A percentile compares a stretch with the other conserved stretches of the same genome.
Evolutionary conservation across 2,888 invertebrate species (phyloP).

Genomic region (Dioctria rufipes): DNA sequence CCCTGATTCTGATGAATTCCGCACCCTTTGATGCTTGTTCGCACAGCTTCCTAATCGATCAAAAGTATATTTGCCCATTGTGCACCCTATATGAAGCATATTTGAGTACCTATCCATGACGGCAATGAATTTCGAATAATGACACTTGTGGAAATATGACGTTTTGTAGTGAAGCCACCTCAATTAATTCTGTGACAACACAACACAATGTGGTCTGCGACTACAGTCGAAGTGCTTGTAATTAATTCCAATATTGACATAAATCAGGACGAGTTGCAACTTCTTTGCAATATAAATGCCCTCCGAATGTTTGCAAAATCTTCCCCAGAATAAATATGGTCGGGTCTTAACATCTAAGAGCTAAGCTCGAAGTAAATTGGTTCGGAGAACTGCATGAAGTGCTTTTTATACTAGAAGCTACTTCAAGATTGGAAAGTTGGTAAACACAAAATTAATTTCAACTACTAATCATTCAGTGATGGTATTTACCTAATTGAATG

Average conservation of each 20-base stretch:
- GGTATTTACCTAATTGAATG: slow-evolving; percentile 63
- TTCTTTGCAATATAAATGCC: slow-evolving; percentile 38
- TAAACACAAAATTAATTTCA: slow-evolving; percentile 63
- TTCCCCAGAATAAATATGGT: slow-evolving; percentile 40
- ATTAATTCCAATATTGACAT: slow-evolving; percentile 58
- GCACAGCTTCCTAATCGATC: slow-evolving; percentile 56
- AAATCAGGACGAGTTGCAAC: slow-evolving; percentile 51
- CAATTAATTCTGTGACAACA: slow-evolving; percentile 34
- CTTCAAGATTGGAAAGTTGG: slow-evolving; percentile 59
- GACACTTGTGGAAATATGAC: slow-evolving; percentile 56
- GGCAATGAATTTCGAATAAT: slow-evolving; percentile 56
- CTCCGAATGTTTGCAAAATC: slow-evolving; percentile 38
- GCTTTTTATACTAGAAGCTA: slow-evolving; percentile 18
- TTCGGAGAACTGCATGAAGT: slow-evolving; percentile 14
- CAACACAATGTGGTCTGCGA: slow-evolving; percentile 19
- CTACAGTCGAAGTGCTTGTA: slow-evolving; percentile 54
- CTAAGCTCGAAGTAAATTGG: slow-evolving; percentile 26
- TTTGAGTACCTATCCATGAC: slow-evolving; percentile 47
- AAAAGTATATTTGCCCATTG: slow-evolving; percentile 51
- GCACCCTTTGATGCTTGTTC: slow-evolving; percentile 50
- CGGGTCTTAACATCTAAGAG: not conserved
- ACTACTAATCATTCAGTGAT: slow-evolving; percentile 62
- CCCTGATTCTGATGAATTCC: slow-evolving; percentile 21
- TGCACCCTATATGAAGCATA: slow-evolving; percentile 30
- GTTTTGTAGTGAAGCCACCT: slow-evolving; percentile 28